These are phyloP conservation scores for Drosophila infuscata DNA, from an alignment of 2,888 invertebrate species.

Conservation along the genomic window DNA sequence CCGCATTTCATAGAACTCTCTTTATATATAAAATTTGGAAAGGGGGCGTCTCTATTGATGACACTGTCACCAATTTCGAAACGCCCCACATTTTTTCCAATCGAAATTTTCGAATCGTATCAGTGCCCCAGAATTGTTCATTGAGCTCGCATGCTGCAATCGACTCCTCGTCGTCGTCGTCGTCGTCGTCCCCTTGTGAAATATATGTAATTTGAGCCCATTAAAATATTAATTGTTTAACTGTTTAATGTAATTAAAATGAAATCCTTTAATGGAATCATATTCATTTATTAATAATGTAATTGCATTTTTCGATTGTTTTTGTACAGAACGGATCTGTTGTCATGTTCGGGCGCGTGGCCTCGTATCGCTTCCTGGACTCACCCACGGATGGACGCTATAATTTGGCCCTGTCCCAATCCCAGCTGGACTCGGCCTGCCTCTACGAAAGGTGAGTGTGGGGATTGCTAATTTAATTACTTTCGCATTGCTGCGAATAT, in stretches of 20 bases:
- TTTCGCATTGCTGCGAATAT: neutral
- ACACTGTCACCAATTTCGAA: constrained; percentile 49
- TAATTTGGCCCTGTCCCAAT: constrained; percentile 91
- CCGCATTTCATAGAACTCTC: neutral
- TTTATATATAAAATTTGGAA: neutral
- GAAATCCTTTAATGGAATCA: constrained; percentile 30
- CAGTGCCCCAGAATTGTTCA: constrained; percentile 61
- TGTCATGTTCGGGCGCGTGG: constrained; percentile 94
- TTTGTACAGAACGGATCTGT: constrained; percentile 91
- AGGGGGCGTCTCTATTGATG: constrained; percentile 62
- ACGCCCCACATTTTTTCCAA: constrained; percentile 70
- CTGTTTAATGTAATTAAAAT: constrained; percentile 28
- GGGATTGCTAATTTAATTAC: neutral
- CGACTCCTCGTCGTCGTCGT: neutral
- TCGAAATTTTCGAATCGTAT: constrained; percentile 30
- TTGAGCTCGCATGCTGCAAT: constrained; percentile 26
- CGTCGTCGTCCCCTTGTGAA: neutral
- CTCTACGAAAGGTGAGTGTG: constrained; percentile 91
- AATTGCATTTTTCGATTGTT: neutral
- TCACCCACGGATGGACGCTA: constrained; percentile 92
- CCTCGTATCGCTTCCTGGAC: constrained; percentile 94
- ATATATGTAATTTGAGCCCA: constrained; percentile 33
- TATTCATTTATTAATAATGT: neutral
- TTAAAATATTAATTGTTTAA: constrained; percentile 27
- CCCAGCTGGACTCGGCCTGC: constrained; percentile 90